phyloP scores from a whole-genome alignment of 2,113 vertebrate species.

The Agapornis roseicollis region DNA sequence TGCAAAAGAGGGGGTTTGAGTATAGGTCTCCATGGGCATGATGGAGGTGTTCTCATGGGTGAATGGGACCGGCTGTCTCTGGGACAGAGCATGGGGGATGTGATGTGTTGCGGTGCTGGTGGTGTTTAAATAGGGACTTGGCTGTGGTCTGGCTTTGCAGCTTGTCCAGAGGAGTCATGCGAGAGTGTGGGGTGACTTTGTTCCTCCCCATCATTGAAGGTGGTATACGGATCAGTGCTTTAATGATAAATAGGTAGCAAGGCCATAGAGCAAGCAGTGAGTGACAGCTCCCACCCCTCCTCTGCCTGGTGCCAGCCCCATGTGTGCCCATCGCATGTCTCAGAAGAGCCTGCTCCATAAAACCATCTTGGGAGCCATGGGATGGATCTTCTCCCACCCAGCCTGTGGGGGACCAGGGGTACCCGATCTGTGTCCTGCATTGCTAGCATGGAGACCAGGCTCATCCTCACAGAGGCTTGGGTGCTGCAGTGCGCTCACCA shows the following conservation, averaged over 20 bases:
- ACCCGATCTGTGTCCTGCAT: background rate
- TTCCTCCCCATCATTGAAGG: background rate
- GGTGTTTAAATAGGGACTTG: background rate
- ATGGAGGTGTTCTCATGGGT: background rate
- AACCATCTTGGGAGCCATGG: accelerated
- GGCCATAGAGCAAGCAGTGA: background rate
- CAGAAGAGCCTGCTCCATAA: background rate
- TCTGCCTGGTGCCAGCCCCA: background rate
- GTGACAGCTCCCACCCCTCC: accelerated
- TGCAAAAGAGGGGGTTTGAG: background rate
- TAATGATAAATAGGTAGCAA: background rate
- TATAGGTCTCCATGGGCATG: background rate
- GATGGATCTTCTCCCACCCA: background rate
- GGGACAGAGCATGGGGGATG: accelerated
- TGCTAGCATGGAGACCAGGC: background rate
- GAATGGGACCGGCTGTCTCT: too few relatives aligned
- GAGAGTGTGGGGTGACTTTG: background rate
- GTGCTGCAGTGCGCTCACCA: accelerated
- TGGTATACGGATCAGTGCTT: background rate
- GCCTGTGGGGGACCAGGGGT: background rate
- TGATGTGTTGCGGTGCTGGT: background rate
- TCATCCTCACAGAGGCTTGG: accelerated
- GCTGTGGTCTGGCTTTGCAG: background rate
- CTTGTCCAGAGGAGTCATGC: background rate
- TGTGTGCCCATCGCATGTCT: background rate